Evolutionary conservation across 2,113 vertebrate species (phyloP).

Genomic region (Cygnus buccinator): DNA sequence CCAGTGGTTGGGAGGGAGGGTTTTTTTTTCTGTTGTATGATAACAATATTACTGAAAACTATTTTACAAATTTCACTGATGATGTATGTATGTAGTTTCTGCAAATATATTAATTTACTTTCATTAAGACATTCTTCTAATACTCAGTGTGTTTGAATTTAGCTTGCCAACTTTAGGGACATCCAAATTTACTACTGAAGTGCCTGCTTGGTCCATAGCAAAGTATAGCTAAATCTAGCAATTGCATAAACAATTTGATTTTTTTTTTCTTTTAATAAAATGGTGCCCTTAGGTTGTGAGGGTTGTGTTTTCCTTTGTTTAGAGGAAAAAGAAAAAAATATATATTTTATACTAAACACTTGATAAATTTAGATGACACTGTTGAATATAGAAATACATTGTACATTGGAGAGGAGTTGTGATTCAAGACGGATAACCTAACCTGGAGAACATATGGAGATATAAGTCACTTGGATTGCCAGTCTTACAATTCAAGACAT

Average conservation of each 20-base stretch:
- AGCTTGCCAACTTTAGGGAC: neutral
- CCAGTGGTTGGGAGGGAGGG: neutral
- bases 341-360: neutral
- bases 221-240: neutral
- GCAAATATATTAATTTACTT: neutral
- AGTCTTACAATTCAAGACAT: neutral
- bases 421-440: neutral
- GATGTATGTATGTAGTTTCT: neutral
- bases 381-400: neutral
- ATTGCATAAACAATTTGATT: neutral
- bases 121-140: neutral
- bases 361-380: neutral
- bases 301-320: neutral
- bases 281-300: accelerated
- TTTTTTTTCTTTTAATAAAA: neutral
- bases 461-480: neutral
- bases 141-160: neutral
- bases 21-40: neutral
- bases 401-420: neutral
- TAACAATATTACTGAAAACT: neutral
- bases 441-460: neutral
- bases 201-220: neutral
- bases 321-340: neutral
- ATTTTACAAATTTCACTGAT: neutral
- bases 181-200: neutral